A percentile compares a stretch with the other conserved stretches of the same genome.
Conservation (phyloP, 2,113 vertebrate species). For the Brachypteracias leptosomus region DNA sequence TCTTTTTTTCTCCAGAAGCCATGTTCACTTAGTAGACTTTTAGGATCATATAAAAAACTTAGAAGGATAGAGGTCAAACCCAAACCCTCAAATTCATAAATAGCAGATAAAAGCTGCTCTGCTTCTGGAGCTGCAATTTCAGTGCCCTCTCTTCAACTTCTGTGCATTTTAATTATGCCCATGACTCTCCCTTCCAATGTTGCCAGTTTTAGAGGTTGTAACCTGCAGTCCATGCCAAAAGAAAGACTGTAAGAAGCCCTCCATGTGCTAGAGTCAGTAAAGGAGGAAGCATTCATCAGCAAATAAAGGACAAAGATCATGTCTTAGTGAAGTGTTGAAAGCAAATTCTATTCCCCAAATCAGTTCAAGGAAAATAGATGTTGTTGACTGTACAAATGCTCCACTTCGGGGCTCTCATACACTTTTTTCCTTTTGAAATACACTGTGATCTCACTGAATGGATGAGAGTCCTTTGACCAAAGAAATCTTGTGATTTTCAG, state of each 20-base stretch:
- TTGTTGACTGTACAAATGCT: background rate
- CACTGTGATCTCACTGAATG: background rate
- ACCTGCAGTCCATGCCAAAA: background rate
- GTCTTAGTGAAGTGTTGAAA: background rate
- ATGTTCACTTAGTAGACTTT: background rate
- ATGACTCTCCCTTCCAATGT: background rate
- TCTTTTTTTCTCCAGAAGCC: background rate
- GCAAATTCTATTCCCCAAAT: background rate
- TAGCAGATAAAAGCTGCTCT: slow-evolving; percentile 24
- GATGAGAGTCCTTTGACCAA: background rate
- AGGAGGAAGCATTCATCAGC: background rate
- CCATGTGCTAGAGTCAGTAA: background rate
- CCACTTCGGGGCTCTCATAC: background rate
- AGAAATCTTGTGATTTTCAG: background rate
- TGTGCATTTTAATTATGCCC: slow-evolving; percentile 23
- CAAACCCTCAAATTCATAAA: slow-evolving; percentile 11
- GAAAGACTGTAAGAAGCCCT: background rate
- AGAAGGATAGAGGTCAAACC: background rate
- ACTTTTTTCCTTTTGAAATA: background rate
- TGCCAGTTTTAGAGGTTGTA: background rate
- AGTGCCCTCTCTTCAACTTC: background rate
- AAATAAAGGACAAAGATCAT: background rate
- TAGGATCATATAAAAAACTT: background rate
- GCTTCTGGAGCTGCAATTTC: slow-evolving; percentile 4
- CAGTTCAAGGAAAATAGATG: background rate